A percentile compares a stretch with the other conserved stretches of the same genome.
Evolutionary conservation across 1,140 invertebrate species (phyloP).

Genomic region (Dermatophagoides farinae): DNA sequence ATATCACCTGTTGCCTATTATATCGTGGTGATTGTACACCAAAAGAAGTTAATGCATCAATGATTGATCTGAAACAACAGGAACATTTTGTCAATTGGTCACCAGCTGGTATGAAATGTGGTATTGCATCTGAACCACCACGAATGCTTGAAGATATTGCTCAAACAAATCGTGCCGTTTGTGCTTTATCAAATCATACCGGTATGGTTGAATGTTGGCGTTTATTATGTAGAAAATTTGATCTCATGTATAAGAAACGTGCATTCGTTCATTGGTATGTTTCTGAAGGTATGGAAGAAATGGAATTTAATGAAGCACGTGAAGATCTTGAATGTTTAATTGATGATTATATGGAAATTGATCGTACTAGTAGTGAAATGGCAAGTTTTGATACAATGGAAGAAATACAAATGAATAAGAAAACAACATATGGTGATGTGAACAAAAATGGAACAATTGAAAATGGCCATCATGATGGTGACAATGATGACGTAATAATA

Average conservation of each 20-base stretch:
- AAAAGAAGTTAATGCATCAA: constrained; percentile 58
- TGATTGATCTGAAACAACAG: constrained; percentile 63
- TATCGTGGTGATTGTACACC: constrained; percentile 53
- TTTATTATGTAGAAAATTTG: constrained; percentile 36
- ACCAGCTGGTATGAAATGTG: constrained; percentile 24
- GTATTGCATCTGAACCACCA: constrained; percentile 59
- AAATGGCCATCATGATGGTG: too few species aligned
- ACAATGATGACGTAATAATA: too few species aligned
- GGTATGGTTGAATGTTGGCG: constrained; percentile 51
- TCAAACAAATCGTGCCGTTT: constrained; percentile 60
- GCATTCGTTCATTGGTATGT: constrained; percentile 32
- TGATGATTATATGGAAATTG: constrained; percentile 45
- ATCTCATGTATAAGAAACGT: constrained; percentile 37
- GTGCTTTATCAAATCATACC: constrained; percentile 47
- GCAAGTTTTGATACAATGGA: too few species aligned
- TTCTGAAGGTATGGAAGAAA: constrained; percentile 25
- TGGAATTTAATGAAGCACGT: constrained; percentile 28
- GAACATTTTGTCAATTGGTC: constrained; percentile 38
- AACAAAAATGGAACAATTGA: too few species aligned
- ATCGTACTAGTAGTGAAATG: too few species aligned
- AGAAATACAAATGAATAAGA: too few species aligned
- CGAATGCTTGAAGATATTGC: constrained; percentile 62
- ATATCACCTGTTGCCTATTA: constrained; percentile 62
- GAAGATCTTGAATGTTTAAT: constrained; percentile 46
- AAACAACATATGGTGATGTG: too few species aligned